Evolutionary conservation across 2,113 vertebrate species (phyloP).

Genomic region (Lepus timidus): DNA sequence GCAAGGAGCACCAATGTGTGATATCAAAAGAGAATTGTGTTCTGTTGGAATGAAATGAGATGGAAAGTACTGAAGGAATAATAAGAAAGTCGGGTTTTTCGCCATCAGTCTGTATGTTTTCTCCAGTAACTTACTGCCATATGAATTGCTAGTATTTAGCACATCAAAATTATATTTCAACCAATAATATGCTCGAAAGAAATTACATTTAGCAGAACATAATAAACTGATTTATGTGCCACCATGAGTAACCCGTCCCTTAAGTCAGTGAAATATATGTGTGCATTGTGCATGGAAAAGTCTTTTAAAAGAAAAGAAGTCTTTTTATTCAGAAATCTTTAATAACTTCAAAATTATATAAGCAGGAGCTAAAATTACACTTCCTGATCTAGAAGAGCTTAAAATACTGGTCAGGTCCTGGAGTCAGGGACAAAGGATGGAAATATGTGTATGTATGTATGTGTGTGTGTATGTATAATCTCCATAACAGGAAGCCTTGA

Average conservation of each 20-base stretch:
- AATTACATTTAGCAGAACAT: neutral
- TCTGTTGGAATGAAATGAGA: slow-evolving; percentile 48
- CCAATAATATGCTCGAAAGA: neutral
- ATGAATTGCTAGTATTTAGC: slow-evolving; percentile 6
- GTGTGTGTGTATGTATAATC: too few relatives aligned
- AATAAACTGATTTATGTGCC: neutral
- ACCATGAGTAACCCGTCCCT: neutral
- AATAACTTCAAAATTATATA: neutral
- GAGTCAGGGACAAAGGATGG: neutral
- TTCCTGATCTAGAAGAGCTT: neutral
- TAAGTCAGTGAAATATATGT: neutral
- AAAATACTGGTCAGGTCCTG: neutral
- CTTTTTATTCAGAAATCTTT: too few relatives aligned
- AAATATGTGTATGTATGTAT: neutral
- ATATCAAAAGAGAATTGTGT: neutral
- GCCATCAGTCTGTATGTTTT: neutral
- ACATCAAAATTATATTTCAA: slow-evolving; percentile 17
- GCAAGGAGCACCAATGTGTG: neutral
- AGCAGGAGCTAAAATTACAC: neutral
- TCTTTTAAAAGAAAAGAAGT: neutral
- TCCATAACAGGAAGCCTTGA: neutral
- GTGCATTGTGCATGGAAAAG: neutral
- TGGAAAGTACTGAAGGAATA: slow-evolving; percentile 10
- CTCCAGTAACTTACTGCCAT: neutral
- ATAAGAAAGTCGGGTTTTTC: neutral